phyloP scores from a whole-genome alignment of 2,888 invertebrate genomes.

The Drosophila heteroneura region DNA sequence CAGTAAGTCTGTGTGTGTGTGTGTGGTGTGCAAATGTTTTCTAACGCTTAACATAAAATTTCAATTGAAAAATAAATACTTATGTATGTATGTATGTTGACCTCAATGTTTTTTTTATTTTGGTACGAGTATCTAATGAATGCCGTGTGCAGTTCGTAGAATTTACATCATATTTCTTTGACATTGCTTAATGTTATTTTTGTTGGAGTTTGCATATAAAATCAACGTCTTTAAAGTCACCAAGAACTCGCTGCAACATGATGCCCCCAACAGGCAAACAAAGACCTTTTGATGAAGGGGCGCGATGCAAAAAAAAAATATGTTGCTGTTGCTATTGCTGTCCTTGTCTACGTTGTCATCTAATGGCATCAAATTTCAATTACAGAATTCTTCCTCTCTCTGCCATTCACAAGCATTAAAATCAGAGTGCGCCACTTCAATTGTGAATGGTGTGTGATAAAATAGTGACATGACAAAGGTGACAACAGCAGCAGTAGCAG shows the following conservation, averaged over 20 bases:
- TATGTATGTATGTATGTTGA: slow-evolving; percentile 38
- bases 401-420: slow-evolving; percentile 56
- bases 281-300: slow-evolving; percentile 37
- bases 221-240: slow-evolving; percentile 55
- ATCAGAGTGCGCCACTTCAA: slow-evolving; percentile 53
- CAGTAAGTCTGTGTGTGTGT: too few relatives aligned
- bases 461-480: slow-evolving; percentile 78
- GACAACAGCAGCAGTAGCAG: slow-evolving; percentile 53
- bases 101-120: slow-evolving; percentile 51
- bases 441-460: slow-evolving; percentile 58
- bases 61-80: slow-evolving; percentile 36
- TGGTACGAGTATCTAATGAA: slow-evolving; percentile 60
- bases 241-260: slow-evolving; percentile 65
- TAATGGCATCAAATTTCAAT: slow-evolving; percentile 83
- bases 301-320: slow-evolving; percentile 37
- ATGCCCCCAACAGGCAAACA: slow-evolving; percentile 42
- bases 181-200: slow-evolving; percentile 61
- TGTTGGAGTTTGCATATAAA: slow-evolving; percentile 52
- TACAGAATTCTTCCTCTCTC: slow-evolving; percentile 74
- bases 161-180: slow-evolving; percentile 73
- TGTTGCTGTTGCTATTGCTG: slow-evolving; percentile 32
- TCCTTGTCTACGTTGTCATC: slow-evolving; percentile 64
- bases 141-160: slow-evolving; percentile 65
- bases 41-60: slow-evolving; percentile 41
- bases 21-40: slow-evolving; percentile 13